These are phyloP conservation scores for Conus betulinus DNA, from an alignment of 1,140 invertebrate species.

Conservation along the genomic window DNA sequence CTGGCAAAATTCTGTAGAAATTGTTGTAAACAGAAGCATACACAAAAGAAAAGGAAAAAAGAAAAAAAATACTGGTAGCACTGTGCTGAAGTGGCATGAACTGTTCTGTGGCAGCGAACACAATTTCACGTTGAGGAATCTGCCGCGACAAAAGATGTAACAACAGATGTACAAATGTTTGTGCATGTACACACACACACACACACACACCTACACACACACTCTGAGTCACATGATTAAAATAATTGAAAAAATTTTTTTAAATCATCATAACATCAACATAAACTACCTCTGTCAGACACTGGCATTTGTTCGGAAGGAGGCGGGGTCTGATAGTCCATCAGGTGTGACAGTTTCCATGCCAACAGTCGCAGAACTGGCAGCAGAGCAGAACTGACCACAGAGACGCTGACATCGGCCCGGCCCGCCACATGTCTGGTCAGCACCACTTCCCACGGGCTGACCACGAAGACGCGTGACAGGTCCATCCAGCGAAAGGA, in stretches of 20 bases:
- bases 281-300: too few relatives aligned
- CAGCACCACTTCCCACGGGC: conserved; percentile 31
- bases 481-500: conserved; percentile 16
- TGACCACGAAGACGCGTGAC: conserved; percentile 25
- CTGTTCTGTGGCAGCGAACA: too few relatives aligned
- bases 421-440: conserved; percentile 24
- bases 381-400: conserved; percentile 19
- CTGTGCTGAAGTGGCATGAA: too few relatives aligned
- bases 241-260: too few relatives aligned
- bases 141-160: background rate
- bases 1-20: too few relatives aligned
- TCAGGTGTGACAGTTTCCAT: background rate
- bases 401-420: conserved; percentile 20
- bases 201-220: too few relatives aligned
- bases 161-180: background rate
- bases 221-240: background rate
- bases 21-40: too few relatives aligned
- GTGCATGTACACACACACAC: background rate
- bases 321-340: conserved; percentile 30
- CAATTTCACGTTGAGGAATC: too few relatives aligned
- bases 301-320: background rate
- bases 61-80: too few relatives aligned
- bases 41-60: too few relatives aligned
- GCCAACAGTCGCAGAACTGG: conserved; percentile 7
- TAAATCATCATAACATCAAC: too few relatives aligned